Conservation (phyloP, 2,113 vertebrate genomes). For the Paedocypris sp. region DNA sequence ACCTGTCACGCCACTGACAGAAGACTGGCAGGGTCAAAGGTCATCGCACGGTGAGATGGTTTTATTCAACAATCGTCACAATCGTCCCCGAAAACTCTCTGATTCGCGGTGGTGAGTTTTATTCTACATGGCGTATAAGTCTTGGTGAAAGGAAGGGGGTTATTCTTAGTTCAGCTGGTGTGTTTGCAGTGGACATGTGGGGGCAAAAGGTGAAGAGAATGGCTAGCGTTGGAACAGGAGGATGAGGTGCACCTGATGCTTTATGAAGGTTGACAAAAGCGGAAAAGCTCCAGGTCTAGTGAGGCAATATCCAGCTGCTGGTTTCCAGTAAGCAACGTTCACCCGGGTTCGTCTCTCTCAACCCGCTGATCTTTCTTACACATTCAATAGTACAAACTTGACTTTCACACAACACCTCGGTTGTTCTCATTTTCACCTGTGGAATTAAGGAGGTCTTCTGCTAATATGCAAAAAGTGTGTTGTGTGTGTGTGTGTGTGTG, state of each 20-base stretch:
- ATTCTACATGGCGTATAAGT: background rate
- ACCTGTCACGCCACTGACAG: slow-evolving; percentile 16
- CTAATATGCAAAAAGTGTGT: too few species aligned
- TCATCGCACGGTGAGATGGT: background rate
- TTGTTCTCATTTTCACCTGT: too few species aligned
- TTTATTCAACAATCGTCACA: too few species aligned
- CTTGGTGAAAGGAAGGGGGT: background rate
- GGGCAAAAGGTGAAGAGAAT: too few species aligned
- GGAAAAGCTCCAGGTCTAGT: too few species aligned
- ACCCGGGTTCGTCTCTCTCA: background rate
- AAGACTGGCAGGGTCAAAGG: slow-evolving; percentile 3
- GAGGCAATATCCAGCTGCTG: background rate
- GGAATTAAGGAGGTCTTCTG: too few species aligned
- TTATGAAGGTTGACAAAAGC: too few species aligned
- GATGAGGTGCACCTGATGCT: background rate
- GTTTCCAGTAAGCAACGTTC: background rate
- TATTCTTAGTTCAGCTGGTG: too few species aligned
- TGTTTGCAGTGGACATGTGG: too few species aligned
- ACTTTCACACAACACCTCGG: background rate
- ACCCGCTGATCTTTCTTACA: background rate
- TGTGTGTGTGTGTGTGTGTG: too few species aligned
- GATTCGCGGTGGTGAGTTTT: background rate
- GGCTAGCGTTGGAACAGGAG: background rate
- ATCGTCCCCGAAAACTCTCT: background rate
- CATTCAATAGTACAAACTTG: background rate